Evolutionary conservation across 37 sponge, comb jelly and placozoan genomes (phyloP).

Genomic region (Mnemiopsis leidyi): DNA sequence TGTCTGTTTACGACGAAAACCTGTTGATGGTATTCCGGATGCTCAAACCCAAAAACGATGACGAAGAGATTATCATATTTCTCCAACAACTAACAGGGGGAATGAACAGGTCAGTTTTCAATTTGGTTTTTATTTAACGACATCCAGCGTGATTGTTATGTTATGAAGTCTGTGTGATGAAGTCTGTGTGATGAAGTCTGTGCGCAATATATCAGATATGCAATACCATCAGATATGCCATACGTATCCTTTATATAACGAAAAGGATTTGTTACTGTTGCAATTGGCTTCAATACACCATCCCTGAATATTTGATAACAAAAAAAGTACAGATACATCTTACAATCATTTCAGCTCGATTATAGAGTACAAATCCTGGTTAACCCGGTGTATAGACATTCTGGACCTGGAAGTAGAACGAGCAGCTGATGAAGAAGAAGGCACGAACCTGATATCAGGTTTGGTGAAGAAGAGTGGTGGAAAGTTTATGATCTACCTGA

Average conservation of each 20-base stretch:
- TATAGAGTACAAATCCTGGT: background rate
- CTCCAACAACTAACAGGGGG: background rate
- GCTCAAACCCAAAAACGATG: constrained; percentile 73
- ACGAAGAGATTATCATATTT: background rate
- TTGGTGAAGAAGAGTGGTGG: constrained; percentile 11
- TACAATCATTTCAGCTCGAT: background rate
- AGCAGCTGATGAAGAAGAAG: background rate
- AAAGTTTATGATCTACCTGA: constrained; percentile 30
- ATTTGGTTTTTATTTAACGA: too few species aligned
- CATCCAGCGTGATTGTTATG: too few species aligned
- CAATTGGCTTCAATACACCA: too few species aligned
- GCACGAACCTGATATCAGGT: background rate
- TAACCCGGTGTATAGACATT: background rate
- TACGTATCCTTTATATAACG: too few species aligned
- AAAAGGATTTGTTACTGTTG: too few species aligned
- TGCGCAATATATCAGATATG: too few species aligned
- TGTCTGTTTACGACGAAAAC: constrained; percentile 68
- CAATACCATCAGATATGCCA: too few species aligned
- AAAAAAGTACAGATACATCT: too few species aligned
- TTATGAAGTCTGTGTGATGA: too few species aligned
- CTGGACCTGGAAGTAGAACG: constrained; percentile 7
- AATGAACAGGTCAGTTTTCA: background rate
- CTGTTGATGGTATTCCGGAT: constrained; percentile 69
- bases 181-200: too few species aligned
- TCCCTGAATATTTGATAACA: too few species aligned